Evolutionary conservation across 2,113 vertebrate species (phyloP).

Genomic region (Siphamia tubifer): DNA sequence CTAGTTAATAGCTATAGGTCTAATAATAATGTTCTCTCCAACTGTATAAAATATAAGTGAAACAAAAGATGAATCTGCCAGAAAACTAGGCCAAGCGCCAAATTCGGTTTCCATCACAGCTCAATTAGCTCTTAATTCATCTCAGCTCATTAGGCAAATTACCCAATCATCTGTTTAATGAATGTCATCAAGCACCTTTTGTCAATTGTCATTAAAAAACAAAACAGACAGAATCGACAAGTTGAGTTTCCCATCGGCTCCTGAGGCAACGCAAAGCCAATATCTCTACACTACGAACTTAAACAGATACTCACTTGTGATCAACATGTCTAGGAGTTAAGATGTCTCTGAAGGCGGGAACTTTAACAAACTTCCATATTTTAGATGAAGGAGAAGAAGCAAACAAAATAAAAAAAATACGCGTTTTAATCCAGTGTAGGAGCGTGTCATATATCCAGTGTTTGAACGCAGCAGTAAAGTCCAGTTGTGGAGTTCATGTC

Average conservation of each 20-base stretch:
- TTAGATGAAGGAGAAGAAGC: too few relatives aligned
- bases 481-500: slow-evolving; percentile 28
- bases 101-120: not conserved
- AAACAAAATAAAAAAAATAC: too few relatives aligned
- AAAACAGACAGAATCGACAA: not conserved
- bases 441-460: slow-evolving; percentile 10
- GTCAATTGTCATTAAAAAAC: not conserved
- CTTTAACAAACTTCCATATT: slow-evolving; percentile 46
- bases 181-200: slow-evolving; percentile 28
- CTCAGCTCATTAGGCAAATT: slow-evolving; percentile 25
- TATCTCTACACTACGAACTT: rapidly evolving
- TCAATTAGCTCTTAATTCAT: slow-evolving; percentile 18
- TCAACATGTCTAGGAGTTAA: slow-evolving; percentile 62
- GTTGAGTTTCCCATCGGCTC: not conserved
- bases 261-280: too few relatives aligned
- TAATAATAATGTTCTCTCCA: too few relatives aligned
- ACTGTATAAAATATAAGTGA: too few relatives aligned
- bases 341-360: not conserved
- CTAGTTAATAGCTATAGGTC: too few relatives aligned
- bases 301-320: slow-evolving; percentile 75
- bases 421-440: not conserved
- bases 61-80: too few relatives aligned
- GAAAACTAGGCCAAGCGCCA: not conserved
- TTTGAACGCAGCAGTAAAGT: not conserved
- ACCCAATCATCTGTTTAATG: slow-evolving; percentile 26